Evolutionary conservation across 2,797 vertebrate species (phyloP).

Genomic region (Myotis planiceps): DNA sequence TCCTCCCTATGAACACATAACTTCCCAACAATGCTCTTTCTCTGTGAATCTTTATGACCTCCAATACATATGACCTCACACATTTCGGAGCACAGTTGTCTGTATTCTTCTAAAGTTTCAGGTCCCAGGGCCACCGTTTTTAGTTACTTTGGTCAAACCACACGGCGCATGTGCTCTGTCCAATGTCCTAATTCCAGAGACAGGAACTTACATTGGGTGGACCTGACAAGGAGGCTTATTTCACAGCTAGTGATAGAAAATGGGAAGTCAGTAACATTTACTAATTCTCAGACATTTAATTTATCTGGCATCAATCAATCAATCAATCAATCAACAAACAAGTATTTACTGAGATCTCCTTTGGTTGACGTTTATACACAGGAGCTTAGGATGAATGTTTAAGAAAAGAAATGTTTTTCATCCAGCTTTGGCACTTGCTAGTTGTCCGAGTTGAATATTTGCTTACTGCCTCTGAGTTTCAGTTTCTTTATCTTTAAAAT

Average conservation of each 20-base stretch:
- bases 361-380: neutral
- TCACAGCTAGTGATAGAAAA: conserved; percentile 43
- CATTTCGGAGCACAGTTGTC: neutral
- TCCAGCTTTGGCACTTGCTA: neutral
- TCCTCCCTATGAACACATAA: neutral
- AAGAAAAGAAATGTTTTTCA: neutral
- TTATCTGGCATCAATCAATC: conserved; percentile 34
- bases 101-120: neutral
- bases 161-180: neutral
- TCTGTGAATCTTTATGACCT: neutral
- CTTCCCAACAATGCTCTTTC: neutral
- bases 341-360: neutral
- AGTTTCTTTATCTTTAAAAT: conserved; percentile 24
- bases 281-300: conserved; percentile 48
- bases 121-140: neutral
- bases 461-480: conserved; percentile 23
- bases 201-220: neutral
- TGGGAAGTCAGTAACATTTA: conserved; percentile 21
- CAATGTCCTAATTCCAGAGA: neutral
- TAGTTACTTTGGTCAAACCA: neutral
- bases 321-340: neutral
- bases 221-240: neutral
- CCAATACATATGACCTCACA: neutral
- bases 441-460: neutral
- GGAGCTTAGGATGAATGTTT: neutral